Evolutionary conservation across 2,888 invertebrate species (phyloP).

Genomic region (Uropetala carovei): DNA sequence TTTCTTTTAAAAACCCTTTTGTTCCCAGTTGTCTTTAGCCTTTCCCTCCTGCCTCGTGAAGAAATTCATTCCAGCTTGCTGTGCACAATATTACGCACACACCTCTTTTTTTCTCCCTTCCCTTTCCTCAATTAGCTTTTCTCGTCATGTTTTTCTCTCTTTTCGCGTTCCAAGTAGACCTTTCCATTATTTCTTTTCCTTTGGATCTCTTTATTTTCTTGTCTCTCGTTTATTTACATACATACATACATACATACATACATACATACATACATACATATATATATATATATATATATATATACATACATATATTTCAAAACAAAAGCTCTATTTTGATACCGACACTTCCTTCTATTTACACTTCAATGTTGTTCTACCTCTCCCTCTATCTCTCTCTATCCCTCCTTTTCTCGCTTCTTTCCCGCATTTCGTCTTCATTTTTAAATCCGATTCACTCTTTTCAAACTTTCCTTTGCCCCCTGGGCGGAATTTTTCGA

Average conservation of each 20-base stretch:
- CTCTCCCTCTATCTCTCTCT: not conserved
- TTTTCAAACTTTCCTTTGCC: too few species aligned
- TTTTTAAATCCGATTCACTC: too few species aligned
- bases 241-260: too few species aligned
- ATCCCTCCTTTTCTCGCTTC: not conserved
- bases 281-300: too few species aligned
- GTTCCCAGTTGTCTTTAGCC: not conserved
- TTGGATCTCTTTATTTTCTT: not conserved
- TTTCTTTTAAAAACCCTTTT: not conserved
- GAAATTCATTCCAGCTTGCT: not conserved
- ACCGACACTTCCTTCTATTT: not conserved
- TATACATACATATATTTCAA: too few species aligned
- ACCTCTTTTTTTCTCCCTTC: not conserved
- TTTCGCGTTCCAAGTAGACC: not conserved
- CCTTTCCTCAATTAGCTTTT: conserved; percentile 10
- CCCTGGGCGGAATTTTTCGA: too few species aligned
- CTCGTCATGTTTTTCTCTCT: not conserved
- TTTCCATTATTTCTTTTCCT: not conserved
- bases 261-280: too few species aligned
- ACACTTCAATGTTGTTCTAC: not conserved
- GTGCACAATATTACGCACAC: not conserved
- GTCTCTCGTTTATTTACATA: not conserved
- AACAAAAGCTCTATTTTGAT: not conserved
- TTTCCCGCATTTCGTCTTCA: not conserved
- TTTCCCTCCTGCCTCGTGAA: not conserved